Base-by-base conservation (phyloP, 2,797 vertebrate genomes). In the Stomatorhinus walkeri region DNA sequence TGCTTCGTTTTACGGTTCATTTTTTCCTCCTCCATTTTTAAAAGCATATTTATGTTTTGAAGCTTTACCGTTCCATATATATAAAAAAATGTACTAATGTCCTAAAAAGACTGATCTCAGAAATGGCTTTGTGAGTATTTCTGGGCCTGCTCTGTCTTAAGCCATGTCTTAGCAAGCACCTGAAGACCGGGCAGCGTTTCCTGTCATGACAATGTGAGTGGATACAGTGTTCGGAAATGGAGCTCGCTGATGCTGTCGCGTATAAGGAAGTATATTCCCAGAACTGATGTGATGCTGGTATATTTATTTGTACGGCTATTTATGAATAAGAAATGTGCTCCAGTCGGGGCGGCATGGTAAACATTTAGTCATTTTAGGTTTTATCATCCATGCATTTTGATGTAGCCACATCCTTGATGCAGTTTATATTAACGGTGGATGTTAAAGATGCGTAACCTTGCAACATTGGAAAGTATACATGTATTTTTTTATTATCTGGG, bases 261-360 rank as follows among this genome's bases (percentile, higher is more conserved):
- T 88, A 89, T 93, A 91, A 95, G 76, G 76, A 81, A 81, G 19
- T 19, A 19, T 43, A 46, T 43, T 81, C 76, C 76, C 19, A 6
- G 40, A n/a, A n/a, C 76, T 81, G 95, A 96, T 95, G 94, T 96
- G 95, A 95, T 91, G 91, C 92, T 93, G 91, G 91, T 92, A 91
- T 96, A 96, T 96, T 96, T 96, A 96, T 96, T 96, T 96, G 59
- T 76, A 89, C 94, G 94, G 48, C 91, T 95, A 95, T 96, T 95
- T 95, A 95, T 95, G 94, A 93, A 94, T 91, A 52, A 51, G 87
- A 32, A 32, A 86, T 83, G 51, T 43, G 91, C 91, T 89, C 89
- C 92, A 92, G 89, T 93, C 90, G 90, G 91, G 91, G 92, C 92
- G 68, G 87, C 92, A 91, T 92, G 76, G 76, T 81, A 81, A 81